Base-by-base conservation (phyloP, 2,113 vertebrate genomes). In the Drymodes brunneopygia region DNA sequence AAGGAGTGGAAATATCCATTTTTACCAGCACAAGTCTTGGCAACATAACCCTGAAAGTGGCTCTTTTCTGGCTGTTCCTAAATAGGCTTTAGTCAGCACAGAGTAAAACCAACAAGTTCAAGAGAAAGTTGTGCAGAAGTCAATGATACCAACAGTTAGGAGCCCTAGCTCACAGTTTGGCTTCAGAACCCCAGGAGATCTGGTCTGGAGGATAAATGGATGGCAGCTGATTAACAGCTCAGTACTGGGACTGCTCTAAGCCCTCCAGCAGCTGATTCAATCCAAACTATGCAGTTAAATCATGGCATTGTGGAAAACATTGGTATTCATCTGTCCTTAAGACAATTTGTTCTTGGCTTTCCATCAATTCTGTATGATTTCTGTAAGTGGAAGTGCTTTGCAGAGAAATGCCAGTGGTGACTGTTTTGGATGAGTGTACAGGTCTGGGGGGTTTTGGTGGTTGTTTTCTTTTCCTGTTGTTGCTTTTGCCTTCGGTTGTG, bases 311-410 rank as follows among this genome's bases (percentile, higher is more conserved):
- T 35, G 62, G 23, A 85, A 53, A 89, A 62, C 29, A 20, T 0
- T 69, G 61, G 28, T 36, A 56, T 89, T 96, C 47, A 79, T 82
- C 74, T 84, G 44, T 85, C 84, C 50, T 72, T 54, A 48, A 67
- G 16, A 84, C 82, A 48, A 51, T 47, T 74, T 88, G 47, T 88
- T 91, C 82, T 90, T 95, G 83, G 90, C 87, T 72, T 70, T 90
- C 21, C 24, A 44, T 82, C 78, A 87, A 10, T 72, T 87, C 40
- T 50, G n/a, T 72, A 38, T 35, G 36, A 90, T 45, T 84, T 91
- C 84, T 91, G 50, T 62, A 54, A 65, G 12, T 21, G 73, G 50
- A 90, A 83, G 27, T 47, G 47, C 22, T 88, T 58, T 73, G 22
- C 67, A 81, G 38, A 78, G 75, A 83, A 86, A 90, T 88, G 57